phyloP scores from a whole-genome alignment of 2,797 vertebrate genomes.

The Sebastes hopkinsi region DNA sequence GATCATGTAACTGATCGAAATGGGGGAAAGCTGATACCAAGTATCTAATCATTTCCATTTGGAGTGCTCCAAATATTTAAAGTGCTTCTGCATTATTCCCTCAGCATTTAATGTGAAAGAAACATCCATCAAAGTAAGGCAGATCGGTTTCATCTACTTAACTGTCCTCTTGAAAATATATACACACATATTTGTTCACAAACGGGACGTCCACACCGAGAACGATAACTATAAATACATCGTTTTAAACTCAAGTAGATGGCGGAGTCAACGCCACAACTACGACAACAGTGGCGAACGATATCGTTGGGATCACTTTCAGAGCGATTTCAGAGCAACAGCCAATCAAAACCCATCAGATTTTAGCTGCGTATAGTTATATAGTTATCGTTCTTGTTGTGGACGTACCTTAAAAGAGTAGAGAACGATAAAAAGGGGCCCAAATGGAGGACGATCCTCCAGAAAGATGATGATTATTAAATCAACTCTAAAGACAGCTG shows the following conservation, averaged over 20 bases:
- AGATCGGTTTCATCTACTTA: conserved; percentile 70
- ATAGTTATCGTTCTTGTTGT: not conserved
- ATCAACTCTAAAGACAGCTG: conserved; percentile 37
- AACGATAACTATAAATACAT: not conserved
- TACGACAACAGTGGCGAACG: no score
- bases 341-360: not conserved
- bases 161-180: conserved; percentile 48
- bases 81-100: conserved; percentile 91
- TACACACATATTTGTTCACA: conserved; percentile 59
- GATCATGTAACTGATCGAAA: conserved; percentile 99
- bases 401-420: conserved; percentile 3
- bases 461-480: conserved; percentile 26
- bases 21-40: conserved; percentile 88
- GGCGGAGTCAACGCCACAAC: not conserved
- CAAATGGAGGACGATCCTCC: conserved; percentile 43
- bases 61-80: conserved; percentile 94
- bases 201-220: not conserved
- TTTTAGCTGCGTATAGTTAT: not conserved
- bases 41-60: conserved; percentile 93
- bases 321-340: not conserved
- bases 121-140: conserved; percentile 83
- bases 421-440: conserved; percentile 32
- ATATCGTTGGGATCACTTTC: not conserved
- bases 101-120: conserved; percentile 77
- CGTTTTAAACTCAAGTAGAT: not conserved